Evolutionary conservation across 2,113 vertebrate species (phyloP), one percentile per base, ranked within the genome.

Genomic region (Istiophorus platypterus): DNA sequence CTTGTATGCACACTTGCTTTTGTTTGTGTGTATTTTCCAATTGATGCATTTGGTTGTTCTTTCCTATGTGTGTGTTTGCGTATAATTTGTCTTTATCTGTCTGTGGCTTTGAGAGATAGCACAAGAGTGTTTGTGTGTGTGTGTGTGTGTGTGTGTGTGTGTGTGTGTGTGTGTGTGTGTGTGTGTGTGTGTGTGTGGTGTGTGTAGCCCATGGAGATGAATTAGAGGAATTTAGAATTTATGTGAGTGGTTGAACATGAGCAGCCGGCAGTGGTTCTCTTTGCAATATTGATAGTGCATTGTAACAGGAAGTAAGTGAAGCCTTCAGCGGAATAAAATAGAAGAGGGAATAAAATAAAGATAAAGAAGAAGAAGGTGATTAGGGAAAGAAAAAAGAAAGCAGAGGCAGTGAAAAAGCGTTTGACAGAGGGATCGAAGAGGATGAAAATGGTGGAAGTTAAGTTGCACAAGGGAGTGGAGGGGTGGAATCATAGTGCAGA

Each of bases 241-340:
- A 91, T 89, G 88, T 84, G 78, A 91, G 89, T 83, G 83, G 71
- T 85, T 86, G 78, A 89, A 81, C 88, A 84, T 57, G 72, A 89
- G 65, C 81, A 71, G 77, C 84, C 66, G 47, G 71, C 89, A 82
- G 85, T 87, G 75, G 80, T 86, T 89, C 63, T 87, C 71, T 83
- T 49, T 89, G 71, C 73, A 88, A 85, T 88, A 92, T 92, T 92
- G 87, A 93, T 89, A 85, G 57, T 20, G 62, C 72, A 83, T 89
- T 91, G 82, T 90, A 84, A 85, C 77, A 71, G 65, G 78, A 87
- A 84, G 75, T 76, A 76, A 87, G 56, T 37, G 59, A 75, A 78
- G 84, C 84, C 79, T 69, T 59, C 29, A 45, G 80, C 70, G 49
- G 72, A 47, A 85, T 84, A 83, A 81, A 90, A 78, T 34, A 72